These are phyloP conservation scores for Oreochromis mossambicus DNA, from an alignment of 2,797 vertebrate genomes.

Conservation along the genomic window DNA sequence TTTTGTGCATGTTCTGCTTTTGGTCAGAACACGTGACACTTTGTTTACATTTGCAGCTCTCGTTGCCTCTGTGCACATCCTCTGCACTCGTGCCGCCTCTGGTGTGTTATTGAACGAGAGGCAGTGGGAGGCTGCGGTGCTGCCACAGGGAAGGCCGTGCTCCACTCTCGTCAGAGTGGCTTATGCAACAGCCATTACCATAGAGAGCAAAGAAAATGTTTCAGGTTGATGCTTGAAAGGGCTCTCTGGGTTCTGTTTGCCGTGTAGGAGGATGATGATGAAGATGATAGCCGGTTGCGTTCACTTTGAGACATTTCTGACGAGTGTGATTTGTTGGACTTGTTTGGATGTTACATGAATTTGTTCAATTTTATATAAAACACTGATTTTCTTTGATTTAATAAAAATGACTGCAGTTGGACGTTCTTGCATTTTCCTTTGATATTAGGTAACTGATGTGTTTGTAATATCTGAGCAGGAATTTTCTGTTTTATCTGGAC, in stretches of 20 bases:
- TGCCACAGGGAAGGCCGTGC: slow-evolving; percentile 63
- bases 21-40: slow-evolving; percentile 6
- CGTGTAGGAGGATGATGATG: slow-evolving; percentile 51
- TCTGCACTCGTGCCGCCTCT: slow-evolving; percentile 30
- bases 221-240: slow-evolving; percentile 55
- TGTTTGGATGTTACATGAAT: slow-evolving; percentile 37
- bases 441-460: neutral
- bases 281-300: slow-evolving; percentile 38
- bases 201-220: slow-evolving; percentile 44
- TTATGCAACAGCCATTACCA: slow-evolving; percentile 74
- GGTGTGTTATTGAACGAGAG: slow-evolving; percentile 54
- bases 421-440: neutral
- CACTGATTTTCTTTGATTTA: neutral
- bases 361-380: slow-evolving; percentile 1
- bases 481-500: neutral
- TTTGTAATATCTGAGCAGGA: neutral
- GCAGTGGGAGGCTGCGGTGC: slow-evolving; percentile 64
- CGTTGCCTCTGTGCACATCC: slow-evolving; percentile 6
- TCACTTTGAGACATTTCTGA: slow-evolving; percentile 38
- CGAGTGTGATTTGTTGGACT: slow-evolving; percentile 21
- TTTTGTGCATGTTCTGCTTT: neutral
- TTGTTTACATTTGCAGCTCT: slow-evolving; percentile 38
- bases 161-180: slow-evolving; percentile 60
- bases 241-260: slow-evolving; percentile 38
- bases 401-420: neutral